phyloP scores from a whole-genome alignment of 2,113 vertebrate genomes.

The Urocolius indicus region DNA sequence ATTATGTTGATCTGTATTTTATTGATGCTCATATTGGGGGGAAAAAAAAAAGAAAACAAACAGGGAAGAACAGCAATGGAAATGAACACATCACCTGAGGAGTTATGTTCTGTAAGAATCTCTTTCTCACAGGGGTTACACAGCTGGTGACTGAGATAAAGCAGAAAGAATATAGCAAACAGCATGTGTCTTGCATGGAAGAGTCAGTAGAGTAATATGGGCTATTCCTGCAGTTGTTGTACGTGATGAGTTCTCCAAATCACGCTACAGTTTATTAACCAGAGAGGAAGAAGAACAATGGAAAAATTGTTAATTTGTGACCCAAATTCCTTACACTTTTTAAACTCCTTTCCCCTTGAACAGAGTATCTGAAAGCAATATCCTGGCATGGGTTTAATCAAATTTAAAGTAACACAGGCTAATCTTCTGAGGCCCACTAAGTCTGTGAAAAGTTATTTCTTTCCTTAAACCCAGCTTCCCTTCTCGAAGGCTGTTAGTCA shows the following conservation, averaged over 20 bases:
- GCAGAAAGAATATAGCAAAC: neutral
- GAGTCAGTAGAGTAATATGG: neutral
- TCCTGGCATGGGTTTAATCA: slow-evolving; percentile 59
- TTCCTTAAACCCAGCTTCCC: slow-evolving; percentile 19
- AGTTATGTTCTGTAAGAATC: neutral
- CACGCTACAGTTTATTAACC: neutral
- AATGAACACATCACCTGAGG: neutral
- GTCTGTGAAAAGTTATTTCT: slow-evolving; percentile 38
- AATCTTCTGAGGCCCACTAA: slow-evolving; percentile 42
- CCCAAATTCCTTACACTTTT: slow-evolving; percentile 29
- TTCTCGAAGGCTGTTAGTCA: slow-evolving; percentile 28
- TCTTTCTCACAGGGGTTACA: neutral
- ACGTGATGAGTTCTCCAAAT: neutral
- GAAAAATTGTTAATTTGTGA: neutral
- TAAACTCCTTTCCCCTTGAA: slow-evolving; percentile 9
- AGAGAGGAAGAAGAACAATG: neutral
- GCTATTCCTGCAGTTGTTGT: neutral
- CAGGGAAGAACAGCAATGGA: neutral
- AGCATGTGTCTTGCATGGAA: neutral
- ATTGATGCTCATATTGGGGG: neutral
- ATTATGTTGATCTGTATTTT: neutral
- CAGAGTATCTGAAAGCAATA: slow-evolving; percentile 47
- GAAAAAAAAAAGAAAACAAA: neutral
- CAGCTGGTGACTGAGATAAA: slow-evolving; percentile 34
- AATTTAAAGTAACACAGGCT: slow-evolving; percentile 48